Evolutionary conservation across 1,140 invertebrate species (phyloP), one percentile per base, ranked within the genome.

Genomic region (Bactericera cockerelli): DNA sequence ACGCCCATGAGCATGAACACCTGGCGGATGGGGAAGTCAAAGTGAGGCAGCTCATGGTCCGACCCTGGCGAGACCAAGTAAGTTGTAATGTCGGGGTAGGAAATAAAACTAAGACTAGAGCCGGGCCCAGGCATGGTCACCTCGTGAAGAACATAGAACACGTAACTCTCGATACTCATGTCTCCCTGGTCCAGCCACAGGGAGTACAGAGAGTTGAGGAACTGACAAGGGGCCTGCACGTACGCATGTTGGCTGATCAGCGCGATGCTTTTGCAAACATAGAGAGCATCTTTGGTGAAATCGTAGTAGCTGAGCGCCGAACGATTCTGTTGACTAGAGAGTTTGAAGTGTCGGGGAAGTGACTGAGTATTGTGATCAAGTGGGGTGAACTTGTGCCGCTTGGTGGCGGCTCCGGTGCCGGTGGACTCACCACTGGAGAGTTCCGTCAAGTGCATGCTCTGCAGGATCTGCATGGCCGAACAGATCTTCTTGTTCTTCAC

Each of bases 131-230:
- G 94, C 61, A 96, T 75, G 65, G 88, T 87, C 31, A 98, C 86
- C 74, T 98, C 92, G 74, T 94, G 93, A 4, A 98, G 75, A 57
- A 98, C 75, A 75, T 96, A 96, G 72, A 93, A 95, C 0, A 98
- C 86, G 73, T 93, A 93, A 31, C 87, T 88, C 72, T 98, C 95
- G 33, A 96, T 74, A 67, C 84, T 87, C 21, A 87, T 74, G 36
- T 81, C 79, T 11, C 60, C 59, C 21, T 64, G 58, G 2, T 67
- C 65, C 28, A 63, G 62, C 65, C 65, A 67, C 57, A 61, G 65
- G 31, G 83, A 85, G 71, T 91, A 89, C 61, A 93, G 76, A 77
- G 88, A 88, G 66, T 81, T 80, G 65, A 96, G 81, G 75, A 96
- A 91, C 67, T 82, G 80, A 68, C 84, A 80, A 54, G 87, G 82